A percentile compares a stretch with the other conserved stretches of the same genome.
Evolutionary conservation across 2,113 vertebrate species (phyloP).

Genomic region (Sceloporus undulatus): DNA sequence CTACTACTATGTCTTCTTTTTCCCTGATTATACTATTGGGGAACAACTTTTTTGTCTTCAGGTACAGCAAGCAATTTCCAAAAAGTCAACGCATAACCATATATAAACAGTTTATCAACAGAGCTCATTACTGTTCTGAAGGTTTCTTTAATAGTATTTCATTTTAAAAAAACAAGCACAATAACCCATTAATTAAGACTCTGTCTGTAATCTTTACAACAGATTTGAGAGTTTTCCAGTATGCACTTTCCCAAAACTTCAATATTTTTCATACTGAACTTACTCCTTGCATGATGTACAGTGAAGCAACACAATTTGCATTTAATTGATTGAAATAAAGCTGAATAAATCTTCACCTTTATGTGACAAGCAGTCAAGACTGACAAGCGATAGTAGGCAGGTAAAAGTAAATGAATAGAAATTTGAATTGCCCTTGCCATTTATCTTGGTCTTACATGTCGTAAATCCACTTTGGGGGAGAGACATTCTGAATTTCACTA

Average conservation of each 20-base stretch:
- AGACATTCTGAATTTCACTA: conserved; percentile 64
- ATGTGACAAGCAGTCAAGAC: conserved; percentile 55
- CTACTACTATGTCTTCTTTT: neutral
- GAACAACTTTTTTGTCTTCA: neutral
- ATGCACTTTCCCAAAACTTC: conserved; percentile 25
- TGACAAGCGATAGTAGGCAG: conserved; percentile 53
- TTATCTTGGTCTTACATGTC: conserved; percentile 40
- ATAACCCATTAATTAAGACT: neutral
- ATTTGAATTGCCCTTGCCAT: conserved; percentile 50
- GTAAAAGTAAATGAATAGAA: conserved; percentile 65
- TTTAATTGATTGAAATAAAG: conserved; percentile 54
- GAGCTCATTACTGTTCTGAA: neutral
- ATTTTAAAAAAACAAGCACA: neutral
- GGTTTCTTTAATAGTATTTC: neutral
- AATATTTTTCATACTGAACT: conserved; percentile 50
- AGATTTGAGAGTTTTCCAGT: neutral
- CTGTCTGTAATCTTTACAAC: neutral
- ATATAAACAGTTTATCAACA: neutral
- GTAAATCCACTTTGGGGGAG: conserved; percentile 55
- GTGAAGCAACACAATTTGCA: conserved; percentile 56
- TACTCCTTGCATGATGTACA: conserved; percentile 28
- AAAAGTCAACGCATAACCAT: neutral
- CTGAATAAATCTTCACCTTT: conserved; percentile 50
- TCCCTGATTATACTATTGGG: neutral
- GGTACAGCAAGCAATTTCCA: neutral